These are phyloP conservation scores for Nasonovia ribisnigri DNA, from an alignment of 2,888 invertebrate species.

Conservation along the genomic window DNA sequence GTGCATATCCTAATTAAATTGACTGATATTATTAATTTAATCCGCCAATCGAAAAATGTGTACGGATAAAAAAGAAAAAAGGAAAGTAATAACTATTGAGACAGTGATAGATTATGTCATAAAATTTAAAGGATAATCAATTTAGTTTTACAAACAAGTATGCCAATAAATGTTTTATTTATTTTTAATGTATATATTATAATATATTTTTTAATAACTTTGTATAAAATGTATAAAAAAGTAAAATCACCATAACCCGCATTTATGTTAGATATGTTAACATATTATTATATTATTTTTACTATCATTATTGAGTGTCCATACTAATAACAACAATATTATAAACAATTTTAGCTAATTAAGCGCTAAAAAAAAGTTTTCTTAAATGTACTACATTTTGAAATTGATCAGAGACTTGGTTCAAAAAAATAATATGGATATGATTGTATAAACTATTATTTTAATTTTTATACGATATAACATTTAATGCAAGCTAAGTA, in stretches of 20 bases:
- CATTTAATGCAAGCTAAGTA: too few relatives aligned
- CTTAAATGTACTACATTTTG: background rate
- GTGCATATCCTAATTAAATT: background rate
- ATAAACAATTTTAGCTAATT: background rate
- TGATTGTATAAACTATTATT: background rate
- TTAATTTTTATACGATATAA: too few relatives aligned
- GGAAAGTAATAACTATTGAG: background rate
- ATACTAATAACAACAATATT: background rate
- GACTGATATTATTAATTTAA: background rate
- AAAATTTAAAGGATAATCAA: conserved; percentile 13
- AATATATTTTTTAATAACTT: background rate
- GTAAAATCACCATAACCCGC: background rate
- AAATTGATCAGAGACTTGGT: background rate
- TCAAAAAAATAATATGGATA: background rate
- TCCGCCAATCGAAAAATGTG: background rate
- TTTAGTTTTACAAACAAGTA: background rate
- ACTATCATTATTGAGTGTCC: background rate
- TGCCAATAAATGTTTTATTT: background rate
- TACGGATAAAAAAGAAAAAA: background rate
- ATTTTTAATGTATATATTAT: background rate
- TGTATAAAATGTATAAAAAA: background rate
- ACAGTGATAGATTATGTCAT: conserved; percentile 27
- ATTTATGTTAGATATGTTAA: background rate
- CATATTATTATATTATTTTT: background rate
- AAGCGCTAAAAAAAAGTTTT: background rate